Evolutionary conservation across 35 echinoderm and acorn worm genomes (phyloP), one percentile per base, ranked within the genome.

Genomic region (Anneissia japonica): DNA sequence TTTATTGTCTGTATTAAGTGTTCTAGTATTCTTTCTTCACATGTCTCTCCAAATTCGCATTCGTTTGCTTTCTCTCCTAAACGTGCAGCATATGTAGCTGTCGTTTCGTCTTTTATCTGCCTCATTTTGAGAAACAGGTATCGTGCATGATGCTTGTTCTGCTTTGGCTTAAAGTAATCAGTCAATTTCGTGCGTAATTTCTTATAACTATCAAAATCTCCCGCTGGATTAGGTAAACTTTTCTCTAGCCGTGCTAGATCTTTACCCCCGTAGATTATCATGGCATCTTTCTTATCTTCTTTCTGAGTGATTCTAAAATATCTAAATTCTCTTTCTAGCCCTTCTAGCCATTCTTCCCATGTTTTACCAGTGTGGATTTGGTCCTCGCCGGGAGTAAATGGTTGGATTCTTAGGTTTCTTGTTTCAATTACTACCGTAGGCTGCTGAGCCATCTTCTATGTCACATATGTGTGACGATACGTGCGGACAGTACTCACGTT

Each of bases 211-310:
- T 92, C 55, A n/a, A 9, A 37, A 19, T 31, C 85, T 17, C 10
- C 72, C 10, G 73, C 35, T 77, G 64, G 38, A 36, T 81, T 72
- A 11, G 87, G 87, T 19, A 89, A 73, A 37, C 78, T 87, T 83
- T 74, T 92, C 3, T 77, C 84, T 43, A 87, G 28, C 86, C 90
- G 34, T 12, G 90, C 90, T 26, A 92, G 34, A 77, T 87, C 85
- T 72, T 92, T 92, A 3, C 85, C 90, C 37, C 79, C 85, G 74
- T 92, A 92, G 23, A 92, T 92, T n/a, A 92, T 77, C 26, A 92
- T 36, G 0, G 90, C 90, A 92, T 87, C 84, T 34, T 55, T 80
- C 43, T 91, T 86, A 74, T 91, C 90, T 28, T 12, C 10, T 34
- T 77, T 13, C 0, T 76, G 26, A 34, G 40, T 82, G 0, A 91